Conservation (phyloP, 2,797 vertebrate genomes). For the Chelidonichthys spinosus region DNA sequence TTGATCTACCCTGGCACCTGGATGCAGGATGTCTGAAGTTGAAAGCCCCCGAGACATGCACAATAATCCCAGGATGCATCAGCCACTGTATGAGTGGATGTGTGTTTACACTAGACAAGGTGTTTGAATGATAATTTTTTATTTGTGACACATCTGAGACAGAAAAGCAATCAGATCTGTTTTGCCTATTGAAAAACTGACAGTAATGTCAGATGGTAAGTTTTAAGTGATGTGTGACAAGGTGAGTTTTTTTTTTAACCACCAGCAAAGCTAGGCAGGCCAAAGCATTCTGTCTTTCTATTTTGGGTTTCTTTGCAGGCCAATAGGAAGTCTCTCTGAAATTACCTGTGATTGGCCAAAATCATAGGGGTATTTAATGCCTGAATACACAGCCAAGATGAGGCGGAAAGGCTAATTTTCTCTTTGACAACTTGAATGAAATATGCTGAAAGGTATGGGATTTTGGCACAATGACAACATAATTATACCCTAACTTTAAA, state of each 20-base stretch:
- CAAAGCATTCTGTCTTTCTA: neutral
- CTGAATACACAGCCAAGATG: neutral
- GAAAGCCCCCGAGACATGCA: constrained; percentile 10
- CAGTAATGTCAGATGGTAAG: neutral
- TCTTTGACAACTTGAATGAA: neutral
- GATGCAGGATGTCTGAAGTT: constrained; percentile 22
- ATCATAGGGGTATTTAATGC: neutral
- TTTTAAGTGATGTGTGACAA: neutral
- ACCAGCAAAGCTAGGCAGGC: neutral
- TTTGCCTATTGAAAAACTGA: neutral
- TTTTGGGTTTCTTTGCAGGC: neutral
- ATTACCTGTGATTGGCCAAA: neutral
- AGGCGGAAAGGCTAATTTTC: neutral
- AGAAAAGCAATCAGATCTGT: neutral
- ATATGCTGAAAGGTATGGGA: neutral
- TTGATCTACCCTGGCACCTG: constrained; percentile 45
- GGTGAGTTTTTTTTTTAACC: neutral
- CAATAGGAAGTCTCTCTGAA: neutral
- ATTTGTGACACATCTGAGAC: constrained; percentile 1
- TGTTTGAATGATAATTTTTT: neutral
- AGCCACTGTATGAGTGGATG: neutral
- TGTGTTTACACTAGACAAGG: neutral
- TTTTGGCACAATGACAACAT: neutral
- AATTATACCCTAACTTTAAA: neutral
- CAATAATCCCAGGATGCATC: constrained; percentile 20